Base-by-base conservation (phyloP, 2,888 invertebrate genomes). In the Therioaphis trifolii region DNA sequence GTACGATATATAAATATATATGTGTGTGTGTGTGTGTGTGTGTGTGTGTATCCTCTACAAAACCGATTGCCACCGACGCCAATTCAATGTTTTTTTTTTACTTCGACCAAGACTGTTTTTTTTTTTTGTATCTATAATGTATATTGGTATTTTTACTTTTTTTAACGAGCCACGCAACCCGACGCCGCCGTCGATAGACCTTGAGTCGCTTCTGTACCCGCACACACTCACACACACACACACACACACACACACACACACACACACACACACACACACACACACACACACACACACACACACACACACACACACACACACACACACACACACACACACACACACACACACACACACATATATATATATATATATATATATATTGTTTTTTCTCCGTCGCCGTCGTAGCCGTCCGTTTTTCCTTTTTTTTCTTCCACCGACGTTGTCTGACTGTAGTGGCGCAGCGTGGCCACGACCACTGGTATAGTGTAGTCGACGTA, bases 121-220 rank as follows among this genome's bases (percentile, higher is more conserved):
- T 46, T 58, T 35, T 27, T 24, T 15, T 18, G 12, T 52, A 55
- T n/a, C n/a, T 55, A 52, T 52, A n/a, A 58, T 4, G 24, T 61
- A 61, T 61, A 14, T 27, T 4, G 18, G 2, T 27, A 27, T n/a
- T 3, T 52, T 72, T 55, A 0, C 2, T 74, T 55, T 74, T 66
- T 78, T 68, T 78, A 68, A 78, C 77, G 66, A 68, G 77, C 66
- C 35, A 68, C 40, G 68, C 66, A 52, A 49, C 21, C 35, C 52
- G 77, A 35, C 49, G 49, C 29, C 24, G 58, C 46, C 24, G 63
- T 21, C 49, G 66, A 35, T 29, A 40, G 52, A 68, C 68, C 77
- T 68, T 68, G 77, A 63, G 14, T 52, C 18, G 77, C 77, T 68
- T 24, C 77, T 68, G 66, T 52, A 40, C n/a, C n/a, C n/a, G n/a